Percentiles rank a stretch among this genome's conserved stretches.
Evolutionary conservation across 2,113 vertebrate genomes (phyloP).

Genomic region (Conger conger): DNA sequence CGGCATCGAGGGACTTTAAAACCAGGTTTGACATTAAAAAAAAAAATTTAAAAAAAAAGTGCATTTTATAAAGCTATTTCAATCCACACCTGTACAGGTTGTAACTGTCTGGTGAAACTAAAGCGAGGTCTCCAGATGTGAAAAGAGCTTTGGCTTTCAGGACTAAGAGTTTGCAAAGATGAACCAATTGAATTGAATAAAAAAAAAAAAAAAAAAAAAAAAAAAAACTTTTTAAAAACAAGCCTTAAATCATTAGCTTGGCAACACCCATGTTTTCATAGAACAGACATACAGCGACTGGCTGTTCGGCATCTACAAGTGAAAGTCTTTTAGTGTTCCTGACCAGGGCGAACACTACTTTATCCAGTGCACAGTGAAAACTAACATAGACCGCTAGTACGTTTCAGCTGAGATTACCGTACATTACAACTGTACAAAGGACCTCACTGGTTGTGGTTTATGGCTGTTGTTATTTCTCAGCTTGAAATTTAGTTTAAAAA

Average conservation of each 20-base stretch:
- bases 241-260: slow-evolving; percentile 34
- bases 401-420: slow-evolving; percentile 48
- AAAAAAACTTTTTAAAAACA: neutral
- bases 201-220: neutral
- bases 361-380: slow-evolving; percentile 55
- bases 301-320: slow-evolving; percentile 47
- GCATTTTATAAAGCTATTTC: slow-evolving; percentile 71
- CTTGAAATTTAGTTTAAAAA: slow-evolving; percentile 64
- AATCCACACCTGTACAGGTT: slow-evolving; percentile 48
- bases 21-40: slow-evolving; percentile 51
- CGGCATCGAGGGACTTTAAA: slow-evolving; percentile 37
- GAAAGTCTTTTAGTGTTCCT: slow-evolving; percentile 41
- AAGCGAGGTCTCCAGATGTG: slow-evolving; percentile 36
- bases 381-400: slow-evolving; percentile 52
- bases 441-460: slow-evolving; percentile 89
- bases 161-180: slow-evolving; percentile 27
- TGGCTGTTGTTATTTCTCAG: slow-evolving; percentile 81
- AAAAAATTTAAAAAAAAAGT: slow-evolving; percentile 72
- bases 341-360: slow-evolving; percentile 47
- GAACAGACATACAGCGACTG: slow-evolving; percentile 55
- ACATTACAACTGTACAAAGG: slow-evolving; percentile 55
- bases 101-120: slow-evolving; percentile 4
- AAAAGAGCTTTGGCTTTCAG: slow-evolving; percentile 46
- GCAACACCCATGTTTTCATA: slow-evolving; percentile 70
- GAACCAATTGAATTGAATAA: slow-evolving; percentile 18